Evolutionary conservation across 2,113 vertebrate genomes (phyloP).

Genomic region (Cebidichthys violaceus): DNA sequence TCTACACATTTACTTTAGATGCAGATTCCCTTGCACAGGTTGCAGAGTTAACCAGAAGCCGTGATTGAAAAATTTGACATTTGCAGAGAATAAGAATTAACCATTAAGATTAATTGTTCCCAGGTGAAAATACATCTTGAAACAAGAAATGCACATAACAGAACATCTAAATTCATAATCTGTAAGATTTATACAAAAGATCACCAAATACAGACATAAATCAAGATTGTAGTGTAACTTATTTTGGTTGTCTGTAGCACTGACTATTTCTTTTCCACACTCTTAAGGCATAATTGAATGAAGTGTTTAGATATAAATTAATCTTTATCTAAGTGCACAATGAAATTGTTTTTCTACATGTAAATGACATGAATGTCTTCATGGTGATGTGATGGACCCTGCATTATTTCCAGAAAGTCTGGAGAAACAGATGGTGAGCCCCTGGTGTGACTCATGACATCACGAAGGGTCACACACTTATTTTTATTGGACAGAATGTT

Average conservation of each 20-base stretch:
- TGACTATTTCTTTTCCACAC: slow-evolving; percentile 55
- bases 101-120: not conserved
- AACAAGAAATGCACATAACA: slow-evolving; percentile 15
- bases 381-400: slow-evolving; percentile 29
- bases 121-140: not conserved
- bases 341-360: slow-evolving; percentile 26
- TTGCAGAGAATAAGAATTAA: not conserved
- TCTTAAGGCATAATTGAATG: slow-evolving; percentile 40
- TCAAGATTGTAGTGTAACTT: slow-evolving; percentile 36
- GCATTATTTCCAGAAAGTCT: slow-evolving; percentile 34
- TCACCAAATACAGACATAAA: slow-evolving; percentile 23
- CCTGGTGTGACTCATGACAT: slow-evolving; percentile 45
- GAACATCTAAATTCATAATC: not conserved
- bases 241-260: slow-evolving; percentile 65
- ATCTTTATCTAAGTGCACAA: not conserved
- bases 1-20: slow-evolving; percentile 13
- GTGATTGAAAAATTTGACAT: slow-evolving; percentile 6
- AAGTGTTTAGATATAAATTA: slow-evolving; percentile 47
- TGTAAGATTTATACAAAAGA: not conserved
- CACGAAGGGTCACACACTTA: slow-evolving; percentile 34
- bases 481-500: slow-evolving; percentile 76
- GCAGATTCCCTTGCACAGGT: slow-evolving; percentile 15
- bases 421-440: slow-evolving; percentile 30
- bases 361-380: slow-evolving; percentile 27
- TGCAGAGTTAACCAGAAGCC: slow-evolving; percentile 9